phyloP scores from a whole-genome alignment of 2,888 invertebrate species.

The Byasa hedistus region DNA sequence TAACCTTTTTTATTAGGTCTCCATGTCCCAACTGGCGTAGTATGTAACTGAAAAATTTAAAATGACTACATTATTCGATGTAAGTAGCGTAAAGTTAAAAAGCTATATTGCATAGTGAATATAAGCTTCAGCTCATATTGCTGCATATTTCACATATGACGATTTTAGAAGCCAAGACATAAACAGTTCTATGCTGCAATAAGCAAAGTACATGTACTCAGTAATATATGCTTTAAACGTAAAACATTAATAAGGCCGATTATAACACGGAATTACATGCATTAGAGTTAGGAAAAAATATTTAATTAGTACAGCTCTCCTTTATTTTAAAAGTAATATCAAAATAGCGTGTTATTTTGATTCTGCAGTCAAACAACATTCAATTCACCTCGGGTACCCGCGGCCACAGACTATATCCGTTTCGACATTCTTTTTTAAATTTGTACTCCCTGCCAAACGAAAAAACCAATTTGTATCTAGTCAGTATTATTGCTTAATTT shows the following conservation, averaged over 20 bases:
- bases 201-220: no score
- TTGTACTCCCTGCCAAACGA: neutral
- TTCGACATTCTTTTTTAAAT: neutral
- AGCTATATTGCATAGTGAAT: neutral
- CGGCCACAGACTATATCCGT: neutral
- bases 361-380: neutral
- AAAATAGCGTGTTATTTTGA: neutral
- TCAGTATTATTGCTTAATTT: no score
- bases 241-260: no score
- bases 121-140: no score
- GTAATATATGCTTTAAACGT: no score
- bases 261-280: no score
- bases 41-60: conserved; percentile 82
- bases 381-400: conserved; percentile 1
- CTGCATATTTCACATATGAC: no score
- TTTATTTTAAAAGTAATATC: no score
- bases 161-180: no score
- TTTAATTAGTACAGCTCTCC: no score
- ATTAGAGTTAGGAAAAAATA: no score
- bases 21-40: conserved; percentile 84
- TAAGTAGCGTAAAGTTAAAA: neutral
- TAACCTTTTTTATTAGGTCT: conserved; percentile 85
- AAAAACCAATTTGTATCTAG: neutral
- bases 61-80: neutral
- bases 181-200: no score